Conservation (phyloP, 35 echinoderm and acorn worm species). For the Diadema setosum region DNA sequence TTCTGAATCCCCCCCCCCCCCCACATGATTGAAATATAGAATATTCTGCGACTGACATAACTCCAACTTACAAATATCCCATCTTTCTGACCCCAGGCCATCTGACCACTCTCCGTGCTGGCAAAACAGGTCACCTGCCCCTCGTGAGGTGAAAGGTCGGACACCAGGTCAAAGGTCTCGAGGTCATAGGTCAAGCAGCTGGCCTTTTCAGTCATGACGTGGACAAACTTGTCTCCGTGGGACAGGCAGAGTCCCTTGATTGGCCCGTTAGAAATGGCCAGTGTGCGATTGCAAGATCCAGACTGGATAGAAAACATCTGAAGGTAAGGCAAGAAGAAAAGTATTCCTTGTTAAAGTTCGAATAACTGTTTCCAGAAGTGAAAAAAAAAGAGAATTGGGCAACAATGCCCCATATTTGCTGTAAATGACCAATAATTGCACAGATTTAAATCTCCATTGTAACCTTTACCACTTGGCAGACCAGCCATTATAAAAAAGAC, state of each 20-base stretch:
- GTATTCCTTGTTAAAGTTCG: too few species aligned
- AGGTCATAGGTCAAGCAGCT: neutral
- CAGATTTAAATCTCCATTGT: too few species aligned
- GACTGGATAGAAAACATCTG: neutral
- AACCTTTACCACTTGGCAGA: too few species aligned
- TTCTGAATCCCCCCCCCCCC: too few species aligned
- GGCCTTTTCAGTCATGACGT: neutral
- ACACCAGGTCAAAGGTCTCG: neutral
- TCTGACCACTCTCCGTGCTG: neutral
- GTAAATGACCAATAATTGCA: too few species aligned
- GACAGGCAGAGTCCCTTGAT: slow-evolving; percentile 24
- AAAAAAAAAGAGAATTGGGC: too few species aligned
- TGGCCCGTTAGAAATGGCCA: neutral
- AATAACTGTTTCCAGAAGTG: too few species aligned
- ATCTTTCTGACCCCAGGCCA: neutral
- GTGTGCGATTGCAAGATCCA: neutral
- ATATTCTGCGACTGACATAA: too few species aligned
- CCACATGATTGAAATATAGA: too few species aligned
- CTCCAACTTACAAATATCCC: slow-evolving; percentile 22
- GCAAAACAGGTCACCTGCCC: slow-evolving; percentile 1
- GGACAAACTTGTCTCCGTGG: slow-evolving; percentile 1
- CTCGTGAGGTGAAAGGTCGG: slow-evolving; percentile 2
- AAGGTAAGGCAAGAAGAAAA: neutral
- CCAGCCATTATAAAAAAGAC: too few species aligned
- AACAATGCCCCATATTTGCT: too few species aligned